Evolutionary conservation across 30 jellyfish, hydroid and myxozoan species (phyloP), one percentile per base, ranked within the genome.

Genomic region (Cassiopea andromeda): DNA sequence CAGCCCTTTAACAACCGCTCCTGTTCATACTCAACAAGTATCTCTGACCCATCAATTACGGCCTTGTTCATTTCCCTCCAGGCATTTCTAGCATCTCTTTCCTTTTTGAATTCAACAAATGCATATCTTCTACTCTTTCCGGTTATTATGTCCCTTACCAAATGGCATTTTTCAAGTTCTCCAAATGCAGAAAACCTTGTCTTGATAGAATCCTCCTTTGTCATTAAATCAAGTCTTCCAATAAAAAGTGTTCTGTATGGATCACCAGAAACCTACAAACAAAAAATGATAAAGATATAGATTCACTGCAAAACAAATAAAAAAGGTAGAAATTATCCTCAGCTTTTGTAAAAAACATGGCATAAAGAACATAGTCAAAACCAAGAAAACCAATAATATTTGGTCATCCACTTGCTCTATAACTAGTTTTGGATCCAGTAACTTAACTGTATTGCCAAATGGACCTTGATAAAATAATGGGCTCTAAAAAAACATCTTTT

Each of bases 61-160:
- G 94, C 61, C 14, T 84, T 92, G 77, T 91, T 69, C 89, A 93
- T 59, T 46, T 92, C 97, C 16, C 97, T 78, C 84, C 92, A 87
- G 1, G 99, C 98, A 45, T 17, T 47, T 78, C 97, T 80, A 12
- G 97, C 97, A 87, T 96, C 99, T 68, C 99, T 77, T 70, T 89
- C 99, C 44, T 88, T 88, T 60, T 91, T 87, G 64, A 58, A 96
- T 73, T 96, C 99, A 14, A 96, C 97, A 81, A 96, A 96, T 5
- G 99, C 99, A 82, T 96, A 96, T 13, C 96, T 83, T 44, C 94
- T 70, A 68, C 99, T 96, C 18, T 44, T 61, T n/a, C 99, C 99
- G 19, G 98, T 89, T 7, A 96, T 89, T 45, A 92, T 84, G 58
- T 96, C 99, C 47, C 99, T 61, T 44, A 96, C 94, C 47, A 96